Evolutionary conservation across 1,140 invertebrate genomes (phyloP), one percentile per base, ranked within the genome.

Genomic region (Trigoniulus corallinus): DNA sequence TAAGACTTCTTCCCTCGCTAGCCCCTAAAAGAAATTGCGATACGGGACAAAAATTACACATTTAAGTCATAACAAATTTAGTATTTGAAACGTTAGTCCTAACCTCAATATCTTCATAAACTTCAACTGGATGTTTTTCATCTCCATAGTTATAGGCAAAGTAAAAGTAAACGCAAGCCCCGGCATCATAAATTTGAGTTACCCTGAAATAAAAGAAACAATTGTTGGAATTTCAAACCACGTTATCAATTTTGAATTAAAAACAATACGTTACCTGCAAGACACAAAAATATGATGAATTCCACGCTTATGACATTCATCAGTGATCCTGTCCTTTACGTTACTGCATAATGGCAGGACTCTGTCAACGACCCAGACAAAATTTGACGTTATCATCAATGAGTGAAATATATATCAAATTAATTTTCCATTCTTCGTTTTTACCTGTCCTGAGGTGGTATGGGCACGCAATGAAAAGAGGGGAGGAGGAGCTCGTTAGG

Each of bases 151-250:
- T 91, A 66, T 94, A 93, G 0, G 77, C 94, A 72, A 98, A 91
- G 66, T 98, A 98, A 67, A 98, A 98, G 65, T 98, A 98, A 47
- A 98, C 81, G 64, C 92, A 96, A 58, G 92, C 93, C 0, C 95
- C 94, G 1, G 83, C 80, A 65, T 98, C 95, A 61, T 98, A 95
- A 1, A 88, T 93, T 69, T 98, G 94, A 3, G 93, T 98, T 0
- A 98, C 83, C 3, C 94, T 66, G 59, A 2, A 57, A 7, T 13
- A 39, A 39, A 39, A 18, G 37, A 18, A 39, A n/a, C n/a, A n/a
- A n/a, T n/a, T n/a, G n/a, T n/a, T n/a, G n/a, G n/a, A n/a, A n/a
- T n/a, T n/a, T n/a, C n/a, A n/a, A n/a, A n/a, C n/a, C n/a, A n/a
- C n/a, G n/a, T 39, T 39, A 13, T 39, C 37, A 39, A 39, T 39